Evolutionary conservation across 2,888 invertebrate genomes (phyloP).

Genomic region (Drosophila longiperda): DNA sequence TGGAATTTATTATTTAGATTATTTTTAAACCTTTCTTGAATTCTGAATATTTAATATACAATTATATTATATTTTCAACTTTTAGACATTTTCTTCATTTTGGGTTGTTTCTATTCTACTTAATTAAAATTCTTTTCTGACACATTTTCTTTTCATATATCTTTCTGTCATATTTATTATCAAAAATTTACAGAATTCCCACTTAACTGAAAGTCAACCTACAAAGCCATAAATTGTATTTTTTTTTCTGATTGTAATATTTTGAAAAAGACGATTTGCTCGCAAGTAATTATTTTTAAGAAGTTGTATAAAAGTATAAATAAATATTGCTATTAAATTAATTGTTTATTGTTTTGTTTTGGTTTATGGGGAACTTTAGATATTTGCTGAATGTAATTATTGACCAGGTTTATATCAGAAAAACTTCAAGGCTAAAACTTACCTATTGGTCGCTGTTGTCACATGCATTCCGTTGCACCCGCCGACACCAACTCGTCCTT

Average conservation of each 20-base stretch:
- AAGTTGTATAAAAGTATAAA: no score
- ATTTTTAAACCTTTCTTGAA: neutral
- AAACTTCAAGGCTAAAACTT: slow-evolving; percentile 18
- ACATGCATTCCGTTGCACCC: slow-evolving; percentile 93
- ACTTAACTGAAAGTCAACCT: neutral
- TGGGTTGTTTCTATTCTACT: neutral
- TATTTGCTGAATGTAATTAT: no score
- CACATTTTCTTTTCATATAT: neutral
- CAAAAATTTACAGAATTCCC: neutral
- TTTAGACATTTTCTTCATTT: neutral
- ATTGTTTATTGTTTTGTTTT: no score
- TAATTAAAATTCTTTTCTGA: slow-evolving; percentile 21
- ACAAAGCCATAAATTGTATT: neutral
- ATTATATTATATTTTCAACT: neutral
- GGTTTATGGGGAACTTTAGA: no score
- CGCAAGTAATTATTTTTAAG: no score
- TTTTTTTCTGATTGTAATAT: neutral
- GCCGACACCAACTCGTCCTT: slow-evolving; percentile 90
- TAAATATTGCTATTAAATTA: neutral
- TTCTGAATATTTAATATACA: neutral
- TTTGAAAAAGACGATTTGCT: neutral
- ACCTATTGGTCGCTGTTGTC: slow-evolving; percentile 90
- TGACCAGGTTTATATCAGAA: neutral
- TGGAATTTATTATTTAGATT: neutral
- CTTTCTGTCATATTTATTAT: neutral